Evolutionary conservation across 2,888 invertebrate genomes (phyloP).

Genomic region (Erannis defoliaria): DNA sequence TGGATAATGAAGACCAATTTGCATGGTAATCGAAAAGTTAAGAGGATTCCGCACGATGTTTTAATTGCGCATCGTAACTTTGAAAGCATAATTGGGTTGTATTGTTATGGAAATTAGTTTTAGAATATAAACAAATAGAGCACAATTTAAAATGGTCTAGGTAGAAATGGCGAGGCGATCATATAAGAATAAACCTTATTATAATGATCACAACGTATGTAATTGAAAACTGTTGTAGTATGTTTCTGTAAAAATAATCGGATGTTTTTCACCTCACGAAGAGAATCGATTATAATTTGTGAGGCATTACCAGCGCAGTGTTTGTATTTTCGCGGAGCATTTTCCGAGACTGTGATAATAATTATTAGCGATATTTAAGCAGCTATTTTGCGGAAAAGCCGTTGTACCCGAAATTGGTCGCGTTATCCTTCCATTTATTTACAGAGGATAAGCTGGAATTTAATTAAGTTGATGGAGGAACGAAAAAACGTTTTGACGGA

Average conservation of each 20-base stretch:
- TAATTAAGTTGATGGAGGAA: slow-evolving; percentile 6
- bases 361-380: slow-evolving; percentile 29
- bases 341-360: slow-evolving; percentile 23
- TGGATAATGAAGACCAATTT: slow-evolving; percentile 48
- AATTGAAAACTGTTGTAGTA: neutral
- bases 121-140: slow-evolving; percentile 15
- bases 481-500: slow-evolving; percentile 4
- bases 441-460: slow-evolving; percentile 14
- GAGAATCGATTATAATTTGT: slow-evolving; percentile 28
- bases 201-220: too few relatives aligned
- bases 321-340: slow-evolving; percentile 27
- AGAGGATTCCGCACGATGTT: slow-evolving; percentile 10
- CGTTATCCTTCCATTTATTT: slow-evolving; percentile 21
- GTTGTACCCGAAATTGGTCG: slow-evolving; percentile 14
- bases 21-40: slow-evolving; percentile 63
- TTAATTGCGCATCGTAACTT: slow-evolving; percentile 25
- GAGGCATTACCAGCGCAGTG: slow-evolving; percentile 19
- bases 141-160: neutral
- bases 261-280: slow-evolving; percentile 21
- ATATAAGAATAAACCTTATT: too few relatives aligned
- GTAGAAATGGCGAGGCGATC: neutral
- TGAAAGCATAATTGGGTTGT: slow-evolving; percentile 15
- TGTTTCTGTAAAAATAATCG: neutral
- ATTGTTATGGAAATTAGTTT: slow-evolving; percentile 15
- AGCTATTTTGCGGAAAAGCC: slow-evolving; percentile 17